These are phyloP conservation scores for Phyllostomus hastatus DNA, from an alignment of 2,113 vertebrate genomes.

Conservation along the genomic window DNA sequence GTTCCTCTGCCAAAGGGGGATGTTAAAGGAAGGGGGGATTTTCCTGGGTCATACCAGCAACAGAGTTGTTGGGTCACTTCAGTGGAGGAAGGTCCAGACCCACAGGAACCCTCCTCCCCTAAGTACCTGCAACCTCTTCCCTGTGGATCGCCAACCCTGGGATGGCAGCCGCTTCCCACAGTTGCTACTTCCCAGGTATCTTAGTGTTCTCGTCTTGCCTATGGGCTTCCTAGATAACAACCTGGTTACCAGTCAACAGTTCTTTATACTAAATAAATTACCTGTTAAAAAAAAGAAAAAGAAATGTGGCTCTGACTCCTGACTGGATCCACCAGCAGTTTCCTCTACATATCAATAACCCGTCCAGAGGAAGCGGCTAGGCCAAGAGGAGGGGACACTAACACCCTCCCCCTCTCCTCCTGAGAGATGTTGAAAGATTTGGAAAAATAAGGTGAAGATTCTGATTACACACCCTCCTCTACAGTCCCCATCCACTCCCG, in stretches of 20 bases:
- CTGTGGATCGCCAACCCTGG: neutral
- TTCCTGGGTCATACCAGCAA: neutral
- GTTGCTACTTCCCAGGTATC: neutral
- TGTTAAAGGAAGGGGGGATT: neutral
- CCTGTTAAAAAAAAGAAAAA: neutral
- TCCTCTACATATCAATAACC: neutral
- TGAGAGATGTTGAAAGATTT: neutral
- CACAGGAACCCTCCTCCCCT: neutral
- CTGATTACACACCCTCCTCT: neutral
- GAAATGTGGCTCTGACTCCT: neutral
- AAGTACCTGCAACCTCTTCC: neutral
- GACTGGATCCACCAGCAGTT: neutral
- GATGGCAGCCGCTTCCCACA: neutral
- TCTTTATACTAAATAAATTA: neutral
- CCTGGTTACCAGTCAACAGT: neutral
- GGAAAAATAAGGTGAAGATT: neutral
- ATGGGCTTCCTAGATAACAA: neutral
- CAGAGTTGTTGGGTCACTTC: neutral
- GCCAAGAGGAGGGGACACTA: neutral
- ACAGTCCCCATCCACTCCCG: neutral
- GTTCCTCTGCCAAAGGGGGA: neutral
- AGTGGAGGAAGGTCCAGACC: neutral
- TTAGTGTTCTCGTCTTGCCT: neutral
- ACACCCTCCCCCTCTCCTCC: neutral
- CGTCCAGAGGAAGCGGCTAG: fast-evolving